These are phyloP conservation scores for Toxotes chatareus DNA, from an alignment of 2,113 vertebrate species.

Conservation along the genomic window DNA sequence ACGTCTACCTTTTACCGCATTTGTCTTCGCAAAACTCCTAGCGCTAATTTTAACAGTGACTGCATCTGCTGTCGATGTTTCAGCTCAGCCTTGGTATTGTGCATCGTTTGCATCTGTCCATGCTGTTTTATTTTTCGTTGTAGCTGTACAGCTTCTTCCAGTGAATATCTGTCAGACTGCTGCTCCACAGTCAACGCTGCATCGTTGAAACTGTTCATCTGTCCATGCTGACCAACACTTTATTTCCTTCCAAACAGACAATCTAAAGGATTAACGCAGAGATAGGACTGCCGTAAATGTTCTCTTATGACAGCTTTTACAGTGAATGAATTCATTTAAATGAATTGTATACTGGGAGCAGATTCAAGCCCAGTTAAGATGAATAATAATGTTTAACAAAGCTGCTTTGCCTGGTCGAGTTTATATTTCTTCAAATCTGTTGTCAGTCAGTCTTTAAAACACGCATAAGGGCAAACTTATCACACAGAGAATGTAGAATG, in stretches of 20 bases:
- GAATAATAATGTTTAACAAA: constrained; percentile 27
- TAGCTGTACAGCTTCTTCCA: background rate
- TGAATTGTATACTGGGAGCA: background rate
- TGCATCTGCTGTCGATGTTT: background rate
- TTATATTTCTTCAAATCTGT: constrained; percentile 22
- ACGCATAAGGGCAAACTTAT: constrained; percentile 38
- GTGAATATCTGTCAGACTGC: background rate
- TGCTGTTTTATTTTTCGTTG: background rate
- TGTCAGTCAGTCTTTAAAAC: constrained; percentile 25
- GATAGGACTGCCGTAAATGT: background rate
- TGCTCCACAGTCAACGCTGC: background rate
- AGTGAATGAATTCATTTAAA: too few relatives aligned
- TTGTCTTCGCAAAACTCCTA: too few relatives aligned
- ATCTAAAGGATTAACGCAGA: background rate
- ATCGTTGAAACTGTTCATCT: too few relatives aligned
- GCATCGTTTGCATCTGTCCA: background rate
- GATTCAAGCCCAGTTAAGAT: background rate
- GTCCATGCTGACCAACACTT: too few relatives aligned
- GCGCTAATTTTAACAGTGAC: background rate
- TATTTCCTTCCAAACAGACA: background rate
- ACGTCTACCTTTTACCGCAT: too few relatives aligned
- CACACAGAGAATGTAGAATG: constrained; percentile 41
- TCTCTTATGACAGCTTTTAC: background rate
- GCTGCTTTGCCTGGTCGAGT: constrained; percentile 64
- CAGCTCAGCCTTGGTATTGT: background rate